phyloP scores from a whole-genome alignment of 2,888 invertebrate genomes.

The Sesia apiformis region DNA sequence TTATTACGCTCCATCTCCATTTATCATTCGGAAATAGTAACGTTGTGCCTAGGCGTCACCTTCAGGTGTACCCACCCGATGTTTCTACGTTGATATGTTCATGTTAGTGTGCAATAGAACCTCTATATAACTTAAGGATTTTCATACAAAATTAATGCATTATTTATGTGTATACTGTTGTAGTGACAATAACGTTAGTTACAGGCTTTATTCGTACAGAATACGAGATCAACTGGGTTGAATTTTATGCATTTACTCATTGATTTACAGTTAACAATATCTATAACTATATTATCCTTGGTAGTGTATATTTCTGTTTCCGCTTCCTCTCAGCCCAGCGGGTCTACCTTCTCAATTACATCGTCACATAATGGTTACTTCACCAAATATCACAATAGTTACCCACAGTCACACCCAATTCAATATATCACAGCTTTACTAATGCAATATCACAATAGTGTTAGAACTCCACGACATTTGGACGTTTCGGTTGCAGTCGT shows the following conservation, averaged over 20 bases:
- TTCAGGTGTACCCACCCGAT: conserved; percentile 4
- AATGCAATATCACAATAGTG: conserved; percentile 58
- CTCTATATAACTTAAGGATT: conserved; percentile 14
- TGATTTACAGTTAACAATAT: background rate
- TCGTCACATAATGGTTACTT: conserved; percentile 17
- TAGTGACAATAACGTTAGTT: conserved; percentile 58
- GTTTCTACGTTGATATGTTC: conserved; percentile 10
- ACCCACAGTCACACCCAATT: conserved; percentile 69
- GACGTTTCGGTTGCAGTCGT: conserved; percentile 19
- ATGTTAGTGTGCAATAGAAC: conserved; percentile 28
- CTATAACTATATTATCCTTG: background rate
- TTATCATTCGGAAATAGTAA: conserved; percentile 8
- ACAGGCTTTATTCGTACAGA: conserved; percentile 24
- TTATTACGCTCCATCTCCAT: background rate
- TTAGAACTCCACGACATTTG: conserved; percentile 11
- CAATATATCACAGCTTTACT: conserved; percentile 69
- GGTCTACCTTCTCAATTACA: conserved; percentile 12
- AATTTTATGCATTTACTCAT: background rate
- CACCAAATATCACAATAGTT: conserved; percentile 74
- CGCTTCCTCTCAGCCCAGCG: conserved; percentile 17
- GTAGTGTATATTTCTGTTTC: conserved; percentile 8
- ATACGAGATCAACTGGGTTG: conserved; percentile 8
- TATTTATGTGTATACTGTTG: conserved; percentile 44
- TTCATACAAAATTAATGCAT: conserved; percentile 21
- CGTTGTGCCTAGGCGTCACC: conserved; percentile 13